These are phyloP conservation scores for Numenius phaeopus DNA, from an alignment of 2,797 vertebrate species.

Conservation along the genomic window DNA sequence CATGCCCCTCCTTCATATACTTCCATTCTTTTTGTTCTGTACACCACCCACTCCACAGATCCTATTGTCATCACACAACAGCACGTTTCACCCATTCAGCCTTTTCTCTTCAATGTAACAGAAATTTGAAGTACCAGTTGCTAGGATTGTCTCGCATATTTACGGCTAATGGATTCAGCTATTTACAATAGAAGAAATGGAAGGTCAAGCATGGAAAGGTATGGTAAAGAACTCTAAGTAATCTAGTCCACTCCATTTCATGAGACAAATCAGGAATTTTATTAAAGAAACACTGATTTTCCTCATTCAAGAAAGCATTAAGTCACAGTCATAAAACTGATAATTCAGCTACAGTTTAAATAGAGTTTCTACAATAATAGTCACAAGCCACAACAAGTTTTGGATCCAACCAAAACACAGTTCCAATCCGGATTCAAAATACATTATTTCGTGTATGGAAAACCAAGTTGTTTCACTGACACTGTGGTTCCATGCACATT, in stretches of 20 bases:
- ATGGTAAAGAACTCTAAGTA: neutral
- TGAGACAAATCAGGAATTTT: neutral
- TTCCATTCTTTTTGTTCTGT: neutral
- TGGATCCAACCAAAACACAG: neutral
- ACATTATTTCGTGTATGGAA: neutral
- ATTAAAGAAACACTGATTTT: neutral
- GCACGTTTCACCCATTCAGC: neutral
- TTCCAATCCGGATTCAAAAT: neutral
- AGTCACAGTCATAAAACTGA: neutral
- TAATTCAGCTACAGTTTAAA: neutral
- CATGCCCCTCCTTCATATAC: neutral
- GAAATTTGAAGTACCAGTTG: neutral
- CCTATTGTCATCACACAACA: neutral
- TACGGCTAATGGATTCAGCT: neutral
- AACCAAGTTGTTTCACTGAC: neutral
- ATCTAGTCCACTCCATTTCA: neutral
- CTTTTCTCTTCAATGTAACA: neutral
- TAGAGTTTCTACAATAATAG: neutral
- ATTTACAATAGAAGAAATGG: neutral
- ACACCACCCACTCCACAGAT: neutral
- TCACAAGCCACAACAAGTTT: neutral
- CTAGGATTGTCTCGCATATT: neutral
- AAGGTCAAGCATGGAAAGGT: neutral
- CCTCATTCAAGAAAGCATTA: neutral
- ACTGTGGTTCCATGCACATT: accelerated